Evolutionary conservation across 2,113 vertebrate species (phyloP), one percentile per base, ranked within the genome.

Genomic region (Podocnemis expansa): DNA sequence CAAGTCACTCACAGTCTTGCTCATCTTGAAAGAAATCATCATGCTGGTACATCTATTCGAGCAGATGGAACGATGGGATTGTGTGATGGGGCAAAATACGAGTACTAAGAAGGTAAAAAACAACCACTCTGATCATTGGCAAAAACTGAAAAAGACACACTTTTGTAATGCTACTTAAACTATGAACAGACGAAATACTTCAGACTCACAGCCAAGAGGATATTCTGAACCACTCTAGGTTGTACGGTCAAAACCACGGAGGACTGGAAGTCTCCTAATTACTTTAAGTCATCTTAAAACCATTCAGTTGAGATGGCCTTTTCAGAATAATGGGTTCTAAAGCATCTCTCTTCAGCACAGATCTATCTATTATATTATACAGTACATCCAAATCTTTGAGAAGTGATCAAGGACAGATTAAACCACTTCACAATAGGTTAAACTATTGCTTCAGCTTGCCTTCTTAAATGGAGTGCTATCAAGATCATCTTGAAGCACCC

Each of bases 321-420:
- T 96, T 94, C 94, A 91, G 93, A 97, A 96, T 96, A 96, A 96
- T 95, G 89, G 88, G 55, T 89, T 95, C 91, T 91, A 94, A 97
- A 95, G 94, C 85, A 96, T 95, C 96, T 95, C 93, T 96, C 97
- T n/a, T n/a, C 97, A 96, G 97, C 96, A 96, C 94, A 97, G 95
- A 95, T 88, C 95, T 91, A 89, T 92, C 95, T 85, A 94, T 94
- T 96, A 93, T 94, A 95, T 94, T 95, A 91, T 93, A 81, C 73
- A 82, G 93, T 83, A 93, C 92, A 96, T 96, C 84, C 94, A 85
- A 96, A 89, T 95, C 94, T 93, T 88, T 95, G 94, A 96, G 92
- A 83, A 90, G 91, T 81, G 91, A 97, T 97, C 94, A 93, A 95
- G 96, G 88, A 85, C 96, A 96, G 94, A 97, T 97, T 97, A 97